Conservation (phyloP, 2,888 invertebrate genomes). For the Terebella lapidaria region DNA sequence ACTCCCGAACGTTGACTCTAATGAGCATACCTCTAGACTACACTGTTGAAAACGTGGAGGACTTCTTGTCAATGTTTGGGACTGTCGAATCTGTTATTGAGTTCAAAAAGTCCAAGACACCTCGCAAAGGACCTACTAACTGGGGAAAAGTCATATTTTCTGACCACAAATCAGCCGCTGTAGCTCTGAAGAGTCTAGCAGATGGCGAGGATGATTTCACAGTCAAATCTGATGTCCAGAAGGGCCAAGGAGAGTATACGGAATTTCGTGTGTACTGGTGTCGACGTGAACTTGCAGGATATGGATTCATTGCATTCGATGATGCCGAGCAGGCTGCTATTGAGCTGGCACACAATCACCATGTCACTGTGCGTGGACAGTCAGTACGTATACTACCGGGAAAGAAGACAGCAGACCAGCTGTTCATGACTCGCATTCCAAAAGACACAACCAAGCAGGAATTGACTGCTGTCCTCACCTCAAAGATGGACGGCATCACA, state of each 20-base stretch:
- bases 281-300: neutral
- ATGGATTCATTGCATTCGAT: neutral
- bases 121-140: neutral
- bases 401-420: neutral
- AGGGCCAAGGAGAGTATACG: neutral
- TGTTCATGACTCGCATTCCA: slow-evolving; percentile 4
- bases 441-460: neutral
- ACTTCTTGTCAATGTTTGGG: too few relatives aligned
- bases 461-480: neutral
- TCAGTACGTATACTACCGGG: neutral
- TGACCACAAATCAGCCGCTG: neutral
- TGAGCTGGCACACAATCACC: too few relatives aligned
- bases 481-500: neutral
- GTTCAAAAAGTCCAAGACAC: too few relatives aligned
- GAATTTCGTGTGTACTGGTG: neutral
- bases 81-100: too few relatives aligned
- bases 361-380: neutral
- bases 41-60: too few relatives aligned
- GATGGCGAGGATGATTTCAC: neutral
- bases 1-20: neutral
- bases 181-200: neutral
- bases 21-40: too few relatives aligned
- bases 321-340: neutral
- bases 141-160: slow-evolving; percentile 8
- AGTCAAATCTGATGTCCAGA: neutral